Conservation (phyloP, 2,888 invertebrate species). For the Liopterus haemorrhoidalis region DNA sequence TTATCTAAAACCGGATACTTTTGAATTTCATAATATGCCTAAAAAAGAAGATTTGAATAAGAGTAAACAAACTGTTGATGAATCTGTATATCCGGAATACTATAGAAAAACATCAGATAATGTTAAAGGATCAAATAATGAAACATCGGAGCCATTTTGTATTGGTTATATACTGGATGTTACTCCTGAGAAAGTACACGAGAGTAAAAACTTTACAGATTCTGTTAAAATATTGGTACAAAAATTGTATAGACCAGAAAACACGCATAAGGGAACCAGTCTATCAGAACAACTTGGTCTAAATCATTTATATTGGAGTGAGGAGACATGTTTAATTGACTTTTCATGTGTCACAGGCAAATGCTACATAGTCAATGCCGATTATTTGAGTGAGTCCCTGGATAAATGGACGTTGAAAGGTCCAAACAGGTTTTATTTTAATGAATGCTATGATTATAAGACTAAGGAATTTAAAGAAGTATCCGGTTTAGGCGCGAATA, state of each 20-base stretch:
- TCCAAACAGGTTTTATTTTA: conserved; percentile 69
- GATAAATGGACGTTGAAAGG: conserved; percentile 59
- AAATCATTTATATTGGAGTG: conserved; percentile 71
- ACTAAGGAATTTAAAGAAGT: conserved; percentile 56
- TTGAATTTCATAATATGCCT: conserved; percentile 48
- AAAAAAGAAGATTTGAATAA: conserved; percentile 17
- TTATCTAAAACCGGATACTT: conserved; percentile 60
- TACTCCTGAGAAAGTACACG: conserved; percentile 45
- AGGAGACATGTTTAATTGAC: conserved; percentile 47
- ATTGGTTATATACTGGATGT: conserved; percentile 65
- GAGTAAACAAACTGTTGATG: conserved; percentile 54
- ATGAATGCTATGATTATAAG: conserved; percentile 57
- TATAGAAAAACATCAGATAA: conserved; percentile 68
- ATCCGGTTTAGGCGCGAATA: conserved; percentile 52
- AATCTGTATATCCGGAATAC: conserved; percentile 71
- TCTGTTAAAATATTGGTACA: conserved; percentile 61
- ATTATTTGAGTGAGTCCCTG: conserved; percentile 49
- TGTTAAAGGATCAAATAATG: conserved; percentile 64
- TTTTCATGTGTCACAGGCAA: conserved; percentile 61
- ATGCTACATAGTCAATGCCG: conserved; percentile 61
- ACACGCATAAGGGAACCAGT: conserved; percentile 56
- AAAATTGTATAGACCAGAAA: conserved; percentile 70
- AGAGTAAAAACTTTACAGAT: too few species aligned
- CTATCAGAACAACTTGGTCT: conserved; percentile 59
- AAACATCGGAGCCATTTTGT: conserved; percentile 70